phyloP scores from a whole-genome alignment of 2,797 vertebrate species.

The Linurgus olivaceus region DNA sequence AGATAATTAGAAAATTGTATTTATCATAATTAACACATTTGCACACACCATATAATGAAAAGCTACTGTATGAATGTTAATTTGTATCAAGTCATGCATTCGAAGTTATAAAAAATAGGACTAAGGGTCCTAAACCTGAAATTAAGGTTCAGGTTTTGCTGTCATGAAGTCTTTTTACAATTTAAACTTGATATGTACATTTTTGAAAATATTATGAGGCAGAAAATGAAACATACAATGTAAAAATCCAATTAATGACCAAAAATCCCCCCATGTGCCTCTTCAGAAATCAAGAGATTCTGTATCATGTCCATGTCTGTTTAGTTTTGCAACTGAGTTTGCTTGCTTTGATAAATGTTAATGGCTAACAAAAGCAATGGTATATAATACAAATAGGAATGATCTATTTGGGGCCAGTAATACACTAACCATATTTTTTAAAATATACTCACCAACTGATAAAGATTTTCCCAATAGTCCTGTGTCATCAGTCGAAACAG shows the following conservation, averaged over 20 bases:
- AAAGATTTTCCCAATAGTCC: slow-evolving; percentile 95
- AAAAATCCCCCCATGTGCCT: neutral
- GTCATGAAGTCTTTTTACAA: neutral
- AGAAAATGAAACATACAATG: neutral
- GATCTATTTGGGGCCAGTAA: neutral
- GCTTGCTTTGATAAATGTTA: neutral
- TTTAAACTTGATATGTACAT: neutral
- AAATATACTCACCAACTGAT: slow-evolving; percentile 84
- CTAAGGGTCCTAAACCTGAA: neutral
- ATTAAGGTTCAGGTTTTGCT: neutral
- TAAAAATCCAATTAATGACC: neutral
- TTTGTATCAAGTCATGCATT: neutral
- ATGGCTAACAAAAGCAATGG: neutral
- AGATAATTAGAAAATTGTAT: neutral
- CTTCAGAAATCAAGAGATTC: neutral
- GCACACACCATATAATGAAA: neutral
- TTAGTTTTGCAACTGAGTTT: neutral
- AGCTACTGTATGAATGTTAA: neutral
- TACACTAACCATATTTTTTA: neutral
- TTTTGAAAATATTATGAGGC: neutral
- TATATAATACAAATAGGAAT: neutral
- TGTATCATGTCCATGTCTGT: neutral
- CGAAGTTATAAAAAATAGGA: neutral
- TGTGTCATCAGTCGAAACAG: slow-evolving; percentile 97
- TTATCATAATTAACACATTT: neutral